Evolutionary conservation across 2,113 vertebrate species (phyloP).

Genomic region (Chaetura pelagica): DNA sequence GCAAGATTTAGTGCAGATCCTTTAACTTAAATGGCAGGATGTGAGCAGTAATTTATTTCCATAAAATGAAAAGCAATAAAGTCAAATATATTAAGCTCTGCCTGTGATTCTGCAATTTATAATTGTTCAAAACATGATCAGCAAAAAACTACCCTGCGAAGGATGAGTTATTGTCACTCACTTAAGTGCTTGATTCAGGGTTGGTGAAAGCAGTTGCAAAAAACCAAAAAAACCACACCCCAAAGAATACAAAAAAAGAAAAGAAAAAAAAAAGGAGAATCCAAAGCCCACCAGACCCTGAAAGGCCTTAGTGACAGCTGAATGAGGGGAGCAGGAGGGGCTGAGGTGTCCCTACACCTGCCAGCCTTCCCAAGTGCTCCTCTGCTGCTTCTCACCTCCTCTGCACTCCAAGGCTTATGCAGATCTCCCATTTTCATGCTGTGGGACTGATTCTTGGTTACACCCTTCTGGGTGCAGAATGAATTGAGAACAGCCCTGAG

Average conservation of each 20-base stretch:
- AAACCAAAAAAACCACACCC: neutral
- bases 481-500: too few species aligned
- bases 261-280: too few species aligned
- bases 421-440: neutral
- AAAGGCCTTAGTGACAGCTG: neutral
- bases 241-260: too few species aligned
- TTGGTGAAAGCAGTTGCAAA: slow-evolving; percentile 20
- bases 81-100: slow-evolving; percentile 75
- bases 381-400: neutral
- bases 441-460: neutral
- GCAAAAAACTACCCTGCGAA: slow-evolving; percentile 30
- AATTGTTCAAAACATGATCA: slow-evolving; percentile 44
- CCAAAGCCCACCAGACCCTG: neutral
- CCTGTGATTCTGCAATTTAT: slow-evolving; percentile 71
- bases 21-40: slow-evolving; percentile 77
- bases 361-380: neutral
- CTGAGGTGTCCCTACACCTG: neutral
- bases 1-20: slow-evolving; percentile 72
- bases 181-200: slow-evolving; percentile 14
- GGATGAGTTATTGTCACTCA: slow-evolving; percentile 67
- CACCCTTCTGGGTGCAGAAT: too few species aligned
- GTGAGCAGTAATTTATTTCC: slow-evolving; percentile 77
- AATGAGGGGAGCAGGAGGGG: neutral
- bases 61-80: slow-evolving; percentile 79
- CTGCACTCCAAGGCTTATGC: neutral